Evolutionary conservation across 2,113 vertebrate genomes (phyloP).

Genomic region (Microcebus tavaratra): DNA sequence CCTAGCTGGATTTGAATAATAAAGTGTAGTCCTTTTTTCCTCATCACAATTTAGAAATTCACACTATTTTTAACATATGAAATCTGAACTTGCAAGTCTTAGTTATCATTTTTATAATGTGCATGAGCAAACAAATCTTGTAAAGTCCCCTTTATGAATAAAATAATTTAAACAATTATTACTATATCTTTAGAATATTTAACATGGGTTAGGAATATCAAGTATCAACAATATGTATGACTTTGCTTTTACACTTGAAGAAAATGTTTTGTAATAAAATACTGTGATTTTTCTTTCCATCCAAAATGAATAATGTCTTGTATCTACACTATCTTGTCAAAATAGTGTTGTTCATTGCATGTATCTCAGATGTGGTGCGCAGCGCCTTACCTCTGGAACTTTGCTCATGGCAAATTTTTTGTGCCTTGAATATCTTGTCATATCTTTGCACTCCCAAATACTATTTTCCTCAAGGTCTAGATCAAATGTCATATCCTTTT

Average conservation of each 20-base stretch:
- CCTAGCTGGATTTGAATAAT: not conserved
- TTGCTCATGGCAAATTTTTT: not conserved
- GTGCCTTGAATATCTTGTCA: not conserved
- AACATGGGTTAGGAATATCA: not conserved
- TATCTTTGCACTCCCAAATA: not conserved
- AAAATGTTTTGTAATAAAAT: not conserved
- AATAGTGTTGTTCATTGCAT: not conserved
- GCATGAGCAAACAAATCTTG: not conserved
- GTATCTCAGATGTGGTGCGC: rapidly evolving
- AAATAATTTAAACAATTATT: not conserved
- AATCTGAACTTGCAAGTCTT: not conserved
- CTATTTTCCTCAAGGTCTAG: not conserved
- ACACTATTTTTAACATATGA: not conserved
- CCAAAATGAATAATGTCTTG: not conserved
- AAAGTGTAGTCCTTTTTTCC: not conserved
- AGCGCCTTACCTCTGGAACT: not conserved
- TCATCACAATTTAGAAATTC: not conserved
- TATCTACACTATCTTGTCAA: not conserved
- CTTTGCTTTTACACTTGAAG: not conserved
- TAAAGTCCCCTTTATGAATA: not conserved
- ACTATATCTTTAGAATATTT: not conserved
- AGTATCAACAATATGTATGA: not conserved
- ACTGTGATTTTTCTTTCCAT: not conserved
- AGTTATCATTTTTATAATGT: not conserved
- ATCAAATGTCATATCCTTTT: not conserved